Base-by-base conservation (phyloP, 2,888 invertebrate species). In the Hesperia comma region DNA sequence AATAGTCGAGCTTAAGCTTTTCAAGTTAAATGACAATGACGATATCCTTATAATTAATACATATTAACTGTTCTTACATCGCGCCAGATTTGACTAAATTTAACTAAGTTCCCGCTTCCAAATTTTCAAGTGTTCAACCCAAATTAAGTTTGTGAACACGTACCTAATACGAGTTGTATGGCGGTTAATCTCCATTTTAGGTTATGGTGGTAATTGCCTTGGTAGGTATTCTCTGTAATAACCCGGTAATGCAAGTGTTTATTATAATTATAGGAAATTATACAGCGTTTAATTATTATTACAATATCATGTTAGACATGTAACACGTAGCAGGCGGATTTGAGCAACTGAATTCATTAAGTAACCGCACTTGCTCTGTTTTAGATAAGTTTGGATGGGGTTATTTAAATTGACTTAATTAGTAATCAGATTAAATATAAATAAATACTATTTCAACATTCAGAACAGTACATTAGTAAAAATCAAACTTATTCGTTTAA, bases 131-230 rank as follows among this genome's bases (percentile, higher is more conserved):
- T 57, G 21, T 40, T 57, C 57, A 21, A 41, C 21, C 57, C 21
- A 57, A 57, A 57, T 57, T 57, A 57, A 57, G 57, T 57, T 57
- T 57, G 57, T 15, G 57, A 41, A 62, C 61, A 54, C 62, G 62
- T 57, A 43, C 57, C n/a, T 55, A 62, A 54, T 62, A 54, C 41
- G 55, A 43, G 55, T 54, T 62, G 41, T 54, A 75, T 75, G 76
- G 74, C 78, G 75, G 77, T 82, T 85, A 81, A 85, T 84, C 81
- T 79, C 76, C 74, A 79, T 80, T 62, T 62, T 46, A 54, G 41
- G 40, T 41, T 17, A 62, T 41, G 61, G 61, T 62, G 53, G 41
- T 53, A 62, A 62, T 62, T 53, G 41, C 53, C 40, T 41, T 17
- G 56, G 37, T 46, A 8, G 43, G 43, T 46, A 17, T 46, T 46